Conservation (phyloP, 2,797 vertebrate species). For the Potorous gilbertii region DNA sequence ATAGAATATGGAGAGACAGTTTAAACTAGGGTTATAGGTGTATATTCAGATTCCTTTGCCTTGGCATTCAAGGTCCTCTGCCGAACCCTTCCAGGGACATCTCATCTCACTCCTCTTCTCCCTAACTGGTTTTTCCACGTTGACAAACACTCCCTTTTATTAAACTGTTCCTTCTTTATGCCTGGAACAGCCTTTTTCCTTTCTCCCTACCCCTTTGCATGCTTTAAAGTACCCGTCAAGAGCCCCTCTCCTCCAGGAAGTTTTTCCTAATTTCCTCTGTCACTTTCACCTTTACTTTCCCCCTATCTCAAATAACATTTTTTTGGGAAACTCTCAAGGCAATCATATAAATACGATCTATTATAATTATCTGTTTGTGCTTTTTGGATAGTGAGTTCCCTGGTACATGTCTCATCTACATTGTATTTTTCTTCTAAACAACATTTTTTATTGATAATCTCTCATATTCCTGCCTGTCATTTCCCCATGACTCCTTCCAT, state of each 20-base stretch:
- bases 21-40: neutral
- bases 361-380: neutral
- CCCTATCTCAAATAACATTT: neutral
- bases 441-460: neutral
- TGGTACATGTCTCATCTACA: neutral
- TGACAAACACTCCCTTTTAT: neutral
- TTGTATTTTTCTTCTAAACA: neutral
- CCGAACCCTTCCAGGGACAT: too few relatives aligned
- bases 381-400: neutral
- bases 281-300: neutral
- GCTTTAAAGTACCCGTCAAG: neutral
- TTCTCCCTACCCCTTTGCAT: neutral
- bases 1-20: neutral
- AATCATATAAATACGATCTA: neutral
- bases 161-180: too few relatives aligned
- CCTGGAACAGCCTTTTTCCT: neutral
- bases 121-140: neutral
- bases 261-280: neutral
- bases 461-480: neutral
- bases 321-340: neutral
- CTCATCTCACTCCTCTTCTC: neutral
- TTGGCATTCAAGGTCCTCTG: neutral
- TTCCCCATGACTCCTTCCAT: neutral
- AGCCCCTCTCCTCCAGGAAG: neutral
- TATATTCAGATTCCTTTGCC: neutral